Percentiles rank a stretch among this genome's conserved stretches.
Evolutionary conservation across 23 tunicate species (phyloP).

Genomic region (Halocynthia aurantium): DNA sequence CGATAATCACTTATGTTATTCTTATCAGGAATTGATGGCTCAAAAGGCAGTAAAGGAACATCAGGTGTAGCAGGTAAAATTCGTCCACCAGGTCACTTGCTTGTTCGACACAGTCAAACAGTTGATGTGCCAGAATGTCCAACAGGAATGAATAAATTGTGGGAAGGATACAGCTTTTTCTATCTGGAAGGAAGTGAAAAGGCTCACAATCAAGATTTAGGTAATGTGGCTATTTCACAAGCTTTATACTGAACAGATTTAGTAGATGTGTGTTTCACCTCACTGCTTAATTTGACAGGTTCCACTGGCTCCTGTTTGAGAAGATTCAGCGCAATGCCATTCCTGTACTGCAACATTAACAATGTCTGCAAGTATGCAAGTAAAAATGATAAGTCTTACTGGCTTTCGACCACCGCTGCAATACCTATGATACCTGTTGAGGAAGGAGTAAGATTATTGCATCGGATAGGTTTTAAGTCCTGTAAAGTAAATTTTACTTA

Average conservation of each 20-base stretch:
- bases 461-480: not conserved
- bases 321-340: slow-evolving; percentile 81
- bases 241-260: too few relatives aligned
- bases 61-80: slow-evolving; percentile 61
- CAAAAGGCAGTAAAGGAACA: slow-evolving; percentile 52
- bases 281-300: slow-evolving; percentile 33
- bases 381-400: slow-evolving; percentile 82
- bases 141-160: slow-evolving; percentile 64
- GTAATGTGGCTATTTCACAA: slow-evolving; percentile 6
- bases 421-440: slow-evolving; percentile 90
- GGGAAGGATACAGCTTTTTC: slow-evolving; percentile 88
- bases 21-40: slow-evolving; percentile 60
- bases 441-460: not conserved
- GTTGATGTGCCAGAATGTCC: slow-evolving; percentile 83
- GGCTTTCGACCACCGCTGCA: slow-evolving; percentile 80
- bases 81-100: slow-evolving; percentile 77
- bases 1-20: too few relatives aligned
- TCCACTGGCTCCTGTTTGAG: slow-evolving; percentile 82
- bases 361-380: slow-evolving; percentile 74
- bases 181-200: slow-evolving; percentile 67
- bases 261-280: not conserved
- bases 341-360: slow-evolving; percentile 79
- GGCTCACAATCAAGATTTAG: slow-evolving; percentile 92
- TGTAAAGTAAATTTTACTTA: not conserved
- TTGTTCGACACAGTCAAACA: slow-evolving; percentile 94